Evolutionary conservation across 2,797 vertebrate species (phyloP).

Genomic region (Sebastolobus alascanus): DNA sequence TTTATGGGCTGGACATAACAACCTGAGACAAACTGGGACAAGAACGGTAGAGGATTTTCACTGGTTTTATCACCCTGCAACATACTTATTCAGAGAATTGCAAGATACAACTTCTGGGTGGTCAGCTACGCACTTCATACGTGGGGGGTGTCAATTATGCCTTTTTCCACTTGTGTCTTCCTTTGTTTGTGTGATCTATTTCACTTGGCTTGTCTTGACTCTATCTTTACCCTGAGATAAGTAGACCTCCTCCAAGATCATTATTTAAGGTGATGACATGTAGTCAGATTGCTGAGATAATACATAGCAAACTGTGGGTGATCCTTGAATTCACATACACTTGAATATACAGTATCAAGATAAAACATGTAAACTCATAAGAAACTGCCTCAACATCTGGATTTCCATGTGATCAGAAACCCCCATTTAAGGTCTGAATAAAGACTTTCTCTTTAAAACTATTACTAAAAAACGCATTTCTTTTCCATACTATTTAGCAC

Average conservation of each 20-base stretch:
- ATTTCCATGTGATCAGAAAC: slow-evolving; percentile 24
- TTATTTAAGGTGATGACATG: background rate
- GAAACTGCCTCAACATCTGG: background rate
- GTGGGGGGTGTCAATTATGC: background rate
- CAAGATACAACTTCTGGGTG: slow-evolving; percentile 1
- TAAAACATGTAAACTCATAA: slow-evolving; percentile 9
- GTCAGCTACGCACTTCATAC: background rate
- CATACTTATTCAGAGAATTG: background rate
- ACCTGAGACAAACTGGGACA: slow-evolving; percentile 20
- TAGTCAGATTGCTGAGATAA: background rate
- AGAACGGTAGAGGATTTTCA: background rate
- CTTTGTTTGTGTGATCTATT: slow-evolving; percentile 9
- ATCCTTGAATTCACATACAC: background rate
- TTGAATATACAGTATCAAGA: background rate
- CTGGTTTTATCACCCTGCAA: background rate
- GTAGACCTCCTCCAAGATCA: background rate
- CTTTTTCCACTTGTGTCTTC: slow-evolving; percentile 12
- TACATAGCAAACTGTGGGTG: background rate
- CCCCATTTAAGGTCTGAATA: slow-evolving; percentile 13
- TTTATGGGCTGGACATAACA: slow-evolving; percentile 41
- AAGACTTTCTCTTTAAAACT: slow-evolving; percentile 15
- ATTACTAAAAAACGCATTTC: background rate
- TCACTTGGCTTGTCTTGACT: background rate
- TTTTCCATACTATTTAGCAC: background rate
- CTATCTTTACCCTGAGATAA: background rate